These are phyloP conservation scores for Crypturellus tataupa DNA, from an alignment of 2,797 vertebrate species.

Conservation along the genomic window DNA sequence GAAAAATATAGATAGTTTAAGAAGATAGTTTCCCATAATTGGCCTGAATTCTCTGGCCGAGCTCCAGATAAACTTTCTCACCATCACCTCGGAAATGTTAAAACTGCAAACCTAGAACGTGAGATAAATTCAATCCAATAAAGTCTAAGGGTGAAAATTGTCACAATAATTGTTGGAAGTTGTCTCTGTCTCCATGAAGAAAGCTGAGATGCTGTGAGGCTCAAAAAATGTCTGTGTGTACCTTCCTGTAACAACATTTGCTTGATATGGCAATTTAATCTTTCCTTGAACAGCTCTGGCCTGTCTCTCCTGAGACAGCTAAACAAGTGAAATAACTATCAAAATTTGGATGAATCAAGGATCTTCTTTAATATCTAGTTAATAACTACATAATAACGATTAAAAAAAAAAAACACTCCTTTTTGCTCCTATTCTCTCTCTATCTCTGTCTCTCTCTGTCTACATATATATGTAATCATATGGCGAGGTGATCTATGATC, in stretches of 20 bases:
- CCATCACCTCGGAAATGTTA: background rate
- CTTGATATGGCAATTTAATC: background rate
- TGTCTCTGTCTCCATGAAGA: background rate
- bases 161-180: background rate
- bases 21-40: background rate
- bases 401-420: background rate
- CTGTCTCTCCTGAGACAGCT: background rate
- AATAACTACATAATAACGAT: background rate
- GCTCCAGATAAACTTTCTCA: background rate
- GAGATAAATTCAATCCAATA: background rate
- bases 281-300: background rate
- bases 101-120: background rate
- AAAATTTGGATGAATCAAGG: background rate
- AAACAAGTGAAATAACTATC: background rate
- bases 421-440: background rate
- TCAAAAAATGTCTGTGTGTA: background rate
- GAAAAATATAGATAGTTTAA: background rate
- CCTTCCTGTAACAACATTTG: background rate
- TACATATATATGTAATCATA: background rate
- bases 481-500: background rate
- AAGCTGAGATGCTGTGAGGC: background rate
- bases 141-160: background rate
- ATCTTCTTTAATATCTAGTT: background rate
- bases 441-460: background rate
- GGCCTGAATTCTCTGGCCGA: background rate